Percentiles rank a stretch among this genome's conserved stretches.
Evolutionary conservation across 2,797 vertebrate genomes (phyloP).

Genomic region (Sebastes alutus): DNA sequence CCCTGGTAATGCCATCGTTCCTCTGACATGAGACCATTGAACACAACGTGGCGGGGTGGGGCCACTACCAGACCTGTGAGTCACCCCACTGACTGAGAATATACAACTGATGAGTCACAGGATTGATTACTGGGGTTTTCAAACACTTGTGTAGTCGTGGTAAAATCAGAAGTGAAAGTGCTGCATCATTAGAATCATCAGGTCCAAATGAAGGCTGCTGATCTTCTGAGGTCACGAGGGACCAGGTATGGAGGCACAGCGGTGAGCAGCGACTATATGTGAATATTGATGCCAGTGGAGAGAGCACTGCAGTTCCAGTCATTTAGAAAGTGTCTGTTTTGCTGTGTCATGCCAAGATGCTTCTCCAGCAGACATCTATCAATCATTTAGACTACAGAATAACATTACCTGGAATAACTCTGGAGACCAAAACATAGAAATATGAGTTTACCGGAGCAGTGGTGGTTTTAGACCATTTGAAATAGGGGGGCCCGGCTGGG

Average conservation of each 20-base stretch:
- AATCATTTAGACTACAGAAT: not conserved
- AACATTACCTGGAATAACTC: too few relatives aligned
- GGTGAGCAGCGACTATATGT: too few relatives aligned
- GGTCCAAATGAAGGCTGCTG: not conserved
- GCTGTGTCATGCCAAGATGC: constrained; percentile 31
- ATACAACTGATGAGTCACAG: constrained; percentile 49
- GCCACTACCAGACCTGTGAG: constrained; percentile 31
- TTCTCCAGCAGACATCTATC: not conserved
- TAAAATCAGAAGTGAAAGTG: constrained; percentile 8
- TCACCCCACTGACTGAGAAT: constrained; percentile 34
- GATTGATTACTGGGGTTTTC: constrained; percentile 30
- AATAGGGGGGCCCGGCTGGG: too few relatives aligned
- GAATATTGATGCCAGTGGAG: too few relatives aligned
- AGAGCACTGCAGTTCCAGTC: too few relatives aligned
- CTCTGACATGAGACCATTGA: constrained; percentile 31
- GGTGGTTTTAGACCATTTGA: too few relatives aligned
- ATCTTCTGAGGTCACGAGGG: too few relatives aligned
- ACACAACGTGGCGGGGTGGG: constrained; percentile 21
- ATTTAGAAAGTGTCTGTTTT: not conserved
- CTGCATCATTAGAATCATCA: not conserved
- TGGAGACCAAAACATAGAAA: too few relatives aligned
- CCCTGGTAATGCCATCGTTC: not conserved
- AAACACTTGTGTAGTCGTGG: not conserved
- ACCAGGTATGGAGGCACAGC: too few relatives aligned
- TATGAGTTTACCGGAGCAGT: too few relatives aligned